Evolutionary conservation across 2,113 vertebrate genomes (phyloP).

Genomic region (Crocuta crocuta): DNA sequence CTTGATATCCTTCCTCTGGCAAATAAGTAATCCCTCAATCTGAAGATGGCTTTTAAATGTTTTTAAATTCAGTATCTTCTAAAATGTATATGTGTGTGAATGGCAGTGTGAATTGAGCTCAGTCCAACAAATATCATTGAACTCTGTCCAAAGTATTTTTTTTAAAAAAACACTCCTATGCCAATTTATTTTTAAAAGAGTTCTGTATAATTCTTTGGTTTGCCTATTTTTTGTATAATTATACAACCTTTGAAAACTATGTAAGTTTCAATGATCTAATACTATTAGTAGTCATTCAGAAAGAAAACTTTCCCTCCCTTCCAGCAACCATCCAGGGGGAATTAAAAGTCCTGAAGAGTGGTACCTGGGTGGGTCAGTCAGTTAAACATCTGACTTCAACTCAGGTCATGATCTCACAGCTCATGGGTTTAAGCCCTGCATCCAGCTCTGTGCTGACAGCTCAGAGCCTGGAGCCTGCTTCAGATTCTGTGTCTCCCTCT

Average conservation of each 20-base stretch:
- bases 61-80: slow-evolving; percentile 32
- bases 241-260: slow-evolving; percentile 91
- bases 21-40: slow-evolving; percentile 8
- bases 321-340: slow-evolving; percentile 83
- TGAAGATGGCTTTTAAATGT: slow-evolving; percentile 2
- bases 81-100: background rate
- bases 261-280: slow-evolving; percentile 90
- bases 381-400: too few species aligned
- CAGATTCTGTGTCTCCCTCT: too few species aligned
- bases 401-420: too few species aligned
- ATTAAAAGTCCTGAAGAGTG: slow-evolving; percentile 48
- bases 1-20: background rate
- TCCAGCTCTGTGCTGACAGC: too few species aligned
- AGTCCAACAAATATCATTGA: background rate
- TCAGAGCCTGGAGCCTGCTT: too few species aligned
- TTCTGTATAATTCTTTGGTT: slow-evolving; percentile 89
- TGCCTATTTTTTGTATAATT: slow-evolving; percentile 85
- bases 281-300: slow-evolving; percentile 90
- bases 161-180: slow-evolving; percentile 85
- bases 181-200: slow-evolving; percentile 90
- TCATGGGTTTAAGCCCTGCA: too few species aligned
- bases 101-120: background rate
- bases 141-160: background rate
- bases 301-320: slow-evolving; percentile 83
- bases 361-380: too few species aligned